phyloP scores from a whole-genome alignment of 2,797 vertebrate genomes.

The Sebastes iracundus region DNA sequence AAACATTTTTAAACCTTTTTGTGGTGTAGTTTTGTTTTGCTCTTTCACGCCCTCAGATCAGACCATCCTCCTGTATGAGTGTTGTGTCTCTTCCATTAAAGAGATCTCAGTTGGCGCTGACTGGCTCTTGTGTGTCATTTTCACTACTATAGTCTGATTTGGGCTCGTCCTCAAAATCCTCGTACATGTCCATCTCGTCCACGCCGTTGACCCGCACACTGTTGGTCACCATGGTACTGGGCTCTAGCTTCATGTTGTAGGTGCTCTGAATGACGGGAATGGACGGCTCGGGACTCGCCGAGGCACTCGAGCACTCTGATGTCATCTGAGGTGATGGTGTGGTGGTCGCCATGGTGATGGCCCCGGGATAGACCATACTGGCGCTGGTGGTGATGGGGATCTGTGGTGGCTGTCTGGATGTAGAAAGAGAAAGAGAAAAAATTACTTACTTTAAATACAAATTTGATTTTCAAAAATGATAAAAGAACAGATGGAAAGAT shows the following conservation, averaged over 20 bases:
- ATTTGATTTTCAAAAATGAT: not conserved
- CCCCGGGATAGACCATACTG: conserved; percentile 96
- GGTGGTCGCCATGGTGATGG: conserved; percentile 95
- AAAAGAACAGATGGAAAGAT: not conserved
- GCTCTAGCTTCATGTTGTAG: conserved; percentile 96
- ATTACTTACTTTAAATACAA: not conserved
- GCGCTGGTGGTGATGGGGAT: conserved; percentile 96
- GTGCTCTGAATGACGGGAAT: conserved; percentile 99
- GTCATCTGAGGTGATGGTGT: conserved; percentile 99
- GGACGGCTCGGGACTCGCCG: conserved; percentile 96
- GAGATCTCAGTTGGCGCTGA: conserved; percentile 94
- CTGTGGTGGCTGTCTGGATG: conserved; percentile 91
- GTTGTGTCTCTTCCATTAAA: conserved; percentile 47
- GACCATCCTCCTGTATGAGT: conserved; percentile 59
- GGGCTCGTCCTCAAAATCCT: conserved; percentile 98
- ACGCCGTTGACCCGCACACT: conserved; percentile 91
- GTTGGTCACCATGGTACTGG: conserved; percentile 86
- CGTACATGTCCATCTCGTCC: conserved; percentile 98
- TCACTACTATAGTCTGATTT: conserved; percentile 99
- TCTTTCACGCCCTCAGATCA: conserved; percentile 66
- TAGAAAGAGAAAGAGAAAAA: conserved; percentile 5
- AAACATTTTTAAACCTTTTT: conserved; percentile 52
- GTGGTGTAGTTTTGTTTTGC: conserved; percentile 71
- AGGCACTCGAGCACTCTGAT: conserved; percentile 98
- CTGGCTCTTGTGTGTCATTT: conserved; percentile 95